Evolutionary conservation across 2,888 invertebrate genomes (phyloP).

Genomic region (Agrochola litura): DNA sequence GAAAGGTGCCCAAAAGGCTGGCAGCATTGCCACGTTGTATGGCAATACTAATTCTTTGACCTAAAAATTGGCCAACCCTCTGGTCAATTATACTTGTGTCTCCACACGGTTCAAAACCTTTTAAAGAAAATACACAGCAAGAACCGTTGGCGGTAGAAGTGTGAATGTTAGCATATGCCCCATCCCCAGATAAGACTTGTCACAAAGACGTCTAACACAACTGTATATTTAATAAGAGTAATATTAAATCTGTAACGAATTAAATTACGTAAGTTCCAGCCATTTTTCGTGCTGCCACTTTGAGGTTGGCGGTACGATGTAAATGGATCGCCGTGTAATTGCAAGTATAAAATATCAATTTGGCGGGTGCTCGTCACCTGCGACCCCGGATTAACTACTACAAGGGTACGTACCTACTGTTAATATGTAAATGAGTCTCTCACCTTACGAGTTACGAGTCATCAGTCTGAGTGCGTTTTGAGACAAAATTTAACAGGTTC

Average conservation of each 20-base stretch:
- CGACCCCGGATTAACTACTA: conserved; percentile 70
- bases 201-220: background rate
- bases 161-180: background rate
- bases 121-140: background rate
- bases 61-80: no score
- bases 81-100: background rate
- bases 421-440: conserved; percentile 74
- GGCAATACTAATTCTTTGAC: no score
- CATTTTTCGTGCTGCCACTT: conserved; percentile 39
- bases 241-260: conserved; percentile 24
- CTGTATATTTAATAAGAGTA: background rate
- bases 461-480: conserved; percentile 63
- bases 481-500: conserved; percentile 65
- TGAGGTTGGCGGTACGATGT: conserved; percentile 38
- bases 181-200: background rate
- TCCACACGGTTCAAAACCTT: no score
- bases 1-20: no score
- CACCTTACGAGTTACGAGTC: conserved; percentile 60
- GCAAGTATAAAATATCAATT: conserved; percentile 76
- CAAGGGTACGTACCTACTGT: conserved; percentile 60
- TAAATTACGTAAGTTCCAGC: conserved; percentile 9
- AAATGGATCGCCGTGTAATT: conserved; percentile 68
- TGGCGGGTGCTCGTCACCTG: conserved; percentile 72
- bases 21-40: no score
- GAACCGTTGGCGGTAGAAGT: background rate